Evolutionary conservation across 2,888 invertebrate genomes (phyloP), one percentile per base, ranked within the genome.

Genomic region (Ceramica pisi): DNA sequence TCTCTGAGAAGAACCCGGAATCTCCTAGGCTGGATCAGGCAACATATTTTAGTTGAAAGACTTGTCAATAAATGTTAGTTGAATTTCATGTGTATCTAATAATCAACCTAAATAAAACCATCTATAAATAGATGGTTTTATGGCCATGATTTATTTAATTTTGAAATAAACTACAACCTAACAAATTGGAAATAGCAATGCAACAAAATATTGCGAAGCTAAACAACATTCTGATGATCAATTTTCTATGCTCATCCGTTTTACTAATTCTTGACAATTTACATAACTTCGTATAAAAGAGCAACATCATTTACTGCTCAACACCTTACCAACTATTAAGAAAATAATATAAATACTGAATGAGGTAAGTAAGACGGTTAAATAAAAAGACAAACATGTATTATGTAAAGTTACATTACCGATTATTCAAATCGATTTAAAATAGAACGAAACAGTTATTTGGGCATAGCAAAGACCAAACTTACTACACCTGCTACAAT

Each of bases 351-450:
- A 56, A 61, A 71, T 35, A 23, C 14, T 12, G 9, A 60, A 23
- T 55, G 14, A 48, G 0, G 50, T 14, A 10, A 48, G 12, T 55
- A 48, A n/a, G n/a, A n/a, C n/a, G 0, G 3, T 9, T n/a, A n/a
- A 50, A 51, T 19, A 46, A 78, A 60, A 56, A 35, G 1, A 48
- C 23, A 46, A 61, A 46, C 35, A 69, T 41, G n/a, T 41, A 69
- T 59, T 69, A 63, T 46, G 50, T 69, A 69, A 68, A 57, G 61
- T 75, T 51, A 50, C 19, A 51, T 60, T 63, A 71, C 19, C 21
- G 38, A 75, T 65, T 75, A 82, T 62, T 51, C 41, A 48, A 68
- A 73, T 79, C 48, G 1, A 60, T 77, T 71, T 41, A 66, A 38
- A 63, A 53, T 26, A 67, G 55, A 71, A 46, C n/a, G 10, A 66